phyloP scores from a whole-genome alignment of 2,797 vertebrate genomes.

The Aulostomus chinensis region DNA sequence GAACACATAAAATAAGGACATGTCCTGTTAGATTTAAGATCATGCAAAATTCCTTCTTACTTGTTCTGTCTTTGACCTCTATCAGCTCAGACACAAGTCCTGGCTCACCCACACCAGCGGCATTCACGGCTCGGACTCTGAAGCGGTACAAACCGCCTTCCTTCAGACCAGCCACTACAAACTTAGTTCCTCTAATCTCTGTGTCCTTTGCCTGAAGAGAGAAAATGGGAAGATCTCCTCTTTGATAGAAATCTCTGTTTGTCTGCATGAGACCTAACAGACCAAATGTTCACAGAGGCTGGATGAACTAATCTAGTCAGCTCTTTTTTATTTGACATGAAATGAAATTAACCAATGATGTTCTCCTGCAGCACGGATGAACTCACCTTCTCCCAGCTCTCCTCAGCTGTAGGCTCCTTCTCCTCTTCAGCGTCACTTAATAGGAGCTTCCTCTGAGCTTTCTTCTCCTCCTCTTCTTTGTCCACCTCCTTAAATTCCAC shows the following conservation, averaged over 20 bases:
- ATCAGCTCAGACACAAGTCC: conserved; percentile 92
- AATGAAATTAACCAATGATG: no score
- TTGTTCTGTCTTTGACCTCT: conserved; percentile 95
- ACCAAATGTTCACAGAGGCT: no score
- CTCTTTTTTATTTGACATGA: no score
- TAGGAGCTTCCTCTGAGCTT: conserved; percentile 66
- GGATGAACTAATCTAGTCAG: no score
- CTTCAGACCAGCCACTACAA: conserved; percentile 90
- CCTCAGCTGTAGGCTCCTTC: conserved; percentile 73
- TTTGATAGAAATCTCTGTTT: no score
- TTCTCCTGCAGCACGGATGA: no score
- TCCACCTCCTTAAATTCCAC: conserved; percentile 94
- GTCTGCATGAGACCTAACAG: no score
- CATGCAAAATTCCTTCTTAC: conserved; percentile 71
- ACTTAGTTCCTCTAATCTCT: conserved; percentile 96
- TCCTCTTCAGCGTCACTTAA: conserved; percentile 55
- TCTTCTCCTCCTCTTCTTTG: conserved; percentile 72
- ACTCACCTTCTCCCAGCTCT: conserved; percentile 94
- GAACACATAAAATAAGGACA: background rate
- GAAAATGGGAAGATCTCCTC: background rate
- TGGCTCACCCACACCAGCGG: conserved; percentile 91
- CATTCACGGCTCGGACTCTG: conserved; percentile 93
- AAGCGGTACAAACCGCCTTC: conserved; percentile 94
- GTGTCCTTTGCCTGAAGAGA: conserved; percentile 91
- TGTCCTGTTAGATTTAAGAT: no score